Evolutionary conservation across 2,113 vertebrate species (phyloP), one percentile per base, ranked within the genome.

Genomic region (Proterorhinus semilunaris): DNA sequence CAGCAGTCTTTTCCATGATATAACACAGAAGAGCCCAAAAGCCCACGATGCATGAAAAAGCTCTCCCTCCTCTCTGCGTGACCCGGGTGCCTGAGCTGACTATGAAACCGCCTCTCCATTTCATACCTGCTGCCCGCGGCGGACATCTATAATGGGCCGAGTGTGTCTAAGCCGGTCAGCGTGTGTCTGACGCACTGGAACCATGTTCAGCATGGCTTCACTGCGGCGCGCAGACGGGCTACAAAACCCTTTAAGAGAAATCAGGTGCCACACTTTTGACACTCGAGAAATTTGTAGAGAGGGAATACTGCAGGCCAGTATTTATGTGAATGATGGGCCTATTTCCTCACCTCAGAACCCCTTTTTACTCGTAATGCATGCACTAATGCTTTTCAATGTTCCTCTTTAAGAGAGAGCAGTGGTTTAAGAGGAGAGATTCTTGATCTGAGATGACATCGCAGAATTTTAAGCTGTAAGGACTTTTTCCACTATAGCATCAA

Each of bases 31-130:
- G 27, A 4, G 27, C 27, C 27, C 27, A 36, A 36, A 36, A 5
- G 27, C 27, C 2, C 3, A 36, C 27, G 2, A 36, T 36, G 21
- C 21, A 21, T 21, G 27, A 36, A 36, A 36, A 21, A 10, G 8
- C 45, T 10, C 13, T 73, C 21, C 62, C 49, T 6, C 47, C n/a
- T 1, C 59, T 63, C 69, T n/a, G 48, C 21, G 68, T 8, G 65
- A 83, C 66, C 72, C 45, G 71, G 66, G 66, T 11, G 15, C 79
- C 72, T 77, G 68, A 75, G 70, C 69, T 69, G 69, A 66, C 51
- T 57, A 66, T 81, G 83, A 83, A 88, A 79, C 87, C 75, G 69
- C 78, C 74, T 87, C 80, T 85, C 79, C 85, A 86, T 86, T 89
- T 88, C 79, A 85, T 83, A 84, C 79, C 79, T 87, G 79, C 67